phyloP scores from a whole-genome alignment of 2,113 vertebrate species.

The Setophaga kirtlandii region DNA sequence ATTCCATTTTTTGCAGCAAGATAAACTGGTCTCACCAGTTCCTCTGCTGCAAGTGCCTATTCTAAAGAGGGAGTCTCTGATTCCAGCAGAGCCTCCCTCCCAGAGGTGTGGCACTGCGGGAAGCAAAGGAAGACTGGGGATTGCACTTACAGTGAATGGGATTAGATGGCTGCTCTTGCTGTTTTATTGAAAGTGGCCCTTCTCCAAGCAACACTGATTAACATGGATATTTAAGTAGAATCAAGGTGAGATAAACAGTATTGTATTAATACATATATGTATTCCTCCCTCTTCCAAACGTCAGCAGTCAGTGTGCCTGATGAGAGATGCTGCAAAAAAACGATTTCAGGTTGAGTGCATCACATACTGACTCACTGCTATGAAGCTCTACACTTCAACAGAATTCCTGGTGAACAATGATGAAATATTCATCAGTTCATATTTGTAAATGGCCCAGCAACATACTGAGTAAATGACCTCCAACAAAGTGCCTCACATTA shows the following conservation, averaged over 20 bases:
- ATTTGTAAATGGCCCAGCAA: conserved; percentile 57
- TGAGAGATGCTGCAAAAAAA: conserved; percentile 1
- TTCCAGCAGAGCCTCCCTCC: conserved; percentile 11
- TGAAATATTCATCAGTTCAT: conserved; percentile 75
- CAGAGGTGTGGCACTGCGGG: background rate
- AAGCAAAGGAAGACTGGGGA: background rate
- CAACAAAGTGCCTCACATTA: background rate
- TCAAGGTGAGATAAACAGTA: background rate
- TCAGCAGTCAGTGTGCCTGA: background rate
- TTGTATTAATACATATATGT: background rate
- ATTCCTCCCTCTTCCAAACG: background rate
- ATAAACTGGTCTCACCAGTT: conserved; percentile 6
- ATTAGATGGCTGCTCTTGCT: background rate
- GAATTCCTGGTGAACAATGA: conserved; percentile 48
- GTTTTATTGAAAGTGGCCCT: background rate
- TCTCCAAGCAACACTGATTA: background rate
- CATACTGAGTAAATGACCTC: conserved; percentile 58
- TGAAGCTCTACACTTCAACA: conserved; percentile 27
- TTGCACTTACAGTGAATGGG: background rate
- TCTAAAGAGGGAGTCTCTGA: background rate
- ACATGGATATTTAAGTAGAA: background rate
- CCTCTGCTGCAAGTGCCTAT: background rate
- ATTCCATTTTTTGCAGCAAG: background rate
- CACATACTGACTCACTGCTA: conserved; percentile 16
- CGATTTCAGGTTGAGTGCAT: background rate